Conservation (phyloP, 2,113 vertebrate species). For the Lonchura striata region DNA sequence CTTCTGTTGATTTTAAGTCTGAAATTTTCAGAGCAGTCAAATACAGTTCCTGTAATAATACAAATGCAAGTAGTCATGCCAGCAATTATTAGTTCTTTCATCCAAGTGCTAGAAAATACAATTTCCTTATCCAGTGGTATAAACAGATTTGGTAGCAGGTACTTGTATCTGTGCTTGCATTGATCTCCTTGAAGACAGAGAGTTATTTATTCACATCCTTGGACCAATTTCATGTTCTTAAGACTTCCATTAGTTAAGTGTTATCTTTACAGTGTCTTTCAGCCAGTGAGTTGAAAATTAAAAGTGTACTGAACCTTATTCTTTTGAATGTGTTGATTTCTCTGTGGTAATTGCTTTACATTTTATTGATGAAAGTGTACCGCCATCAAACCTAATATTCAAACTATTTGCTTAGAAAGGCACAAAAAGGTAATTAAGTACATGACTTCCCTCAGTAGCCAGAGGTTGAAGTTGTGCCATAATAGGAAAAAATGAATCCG, state of each 20-base stretch:
- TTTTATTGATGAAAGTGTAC: not conserved
- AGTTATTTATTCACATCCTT: not conserved
- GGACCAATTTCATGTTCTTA: not conserved
- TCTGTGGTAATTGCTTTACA: not conserved
- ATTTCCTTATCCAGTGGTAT: not conserved
- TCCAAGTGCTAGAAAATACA: not conserved
- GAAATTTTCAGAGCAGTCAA: not conserved
- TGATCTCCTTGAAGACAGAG: not conserved
- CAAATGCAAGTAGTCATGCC: not conserved
- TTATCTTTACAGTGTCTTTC: not conserved
- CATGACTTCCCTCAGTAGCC: not conserved
- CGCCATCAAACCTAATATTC: not conserved
- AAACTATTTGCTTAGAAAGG: not conserved
- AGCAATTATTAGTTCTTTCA: not conserved
- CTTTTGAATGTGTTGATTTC: not conserved
- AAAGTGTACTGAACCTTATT: not conserved
- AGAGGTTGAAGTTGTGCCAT: slow-evolving; percentile 8
- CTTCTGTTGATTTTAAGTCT: not conserved
- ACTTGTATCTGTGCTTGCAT: not conserved
- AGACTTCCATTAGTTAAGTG: not conserved
- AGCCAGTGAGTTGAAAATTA: slow-evolving; percentile 1
- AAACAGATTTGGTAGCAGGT: not conserved
- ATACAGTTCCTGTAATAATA: not conserved
- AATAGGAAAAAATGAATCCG: slow-evolving; percentile 36
- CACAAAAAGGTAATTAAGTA: not conserved